Conservation (phyloP, 2,113 vertebrate species). For the Galemys pyrenaicus region DNA sequence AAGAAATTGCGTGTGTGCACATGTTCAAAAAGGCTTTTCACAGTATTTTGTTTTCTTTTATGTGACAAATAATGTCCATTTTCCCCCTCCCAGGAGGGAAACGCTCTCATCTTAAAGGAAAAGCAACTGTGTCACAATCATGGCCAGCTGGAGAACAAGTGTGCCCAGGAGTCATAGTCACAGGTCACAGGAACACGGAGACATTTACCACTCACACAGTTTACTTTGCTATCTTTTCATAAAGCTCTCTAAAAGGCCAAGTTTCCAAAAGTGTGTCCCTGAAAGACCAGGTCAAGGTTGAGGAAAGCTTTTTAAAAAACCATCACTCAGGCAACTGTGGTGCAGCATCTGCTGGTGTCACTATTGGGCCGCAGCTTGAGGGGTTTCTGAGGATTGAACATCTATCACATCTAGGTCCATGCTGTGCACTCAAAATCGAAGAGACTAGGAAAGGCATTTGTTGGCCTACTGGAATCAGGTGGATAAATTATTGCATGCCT, state of each 20-base stretch:
- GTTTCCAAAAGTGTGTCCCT: background rate
- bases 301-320: background rate
- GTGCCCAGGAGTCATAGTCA: background rate
- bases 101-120: background rate
- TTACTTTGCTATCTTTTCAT: background rate
- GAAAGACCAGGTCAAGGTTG: background rate
- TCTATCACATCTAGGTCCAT: background rate
- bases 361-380: background rate
- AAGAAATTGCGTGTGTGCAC: background rate
- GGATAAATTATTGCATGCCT: background rate
- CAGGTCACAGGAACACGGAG: background rate
- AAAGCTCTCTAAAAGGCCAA: background rate
- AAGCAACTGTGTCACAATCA: background rate
- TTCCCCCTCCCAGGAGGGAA: background rate
- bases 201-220: background rate
- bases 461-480: background rate
- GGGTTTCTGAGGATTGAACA: background rate
- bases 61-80: background rate
- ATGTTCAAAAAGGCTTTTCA: background rate
- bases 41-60: constrained; percentile 25
- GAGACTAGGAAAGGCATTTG: background rate
- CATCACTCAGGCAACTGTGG: background rate
- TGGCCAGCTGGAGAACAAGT: background rate
- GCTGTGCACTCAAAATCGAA: background rate
- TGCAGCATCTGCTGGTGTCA: background rate